Evolutionary conservation across 1,140 invertebrate species (phyloP).

Genomic region (Papilio polytes): DNA sequence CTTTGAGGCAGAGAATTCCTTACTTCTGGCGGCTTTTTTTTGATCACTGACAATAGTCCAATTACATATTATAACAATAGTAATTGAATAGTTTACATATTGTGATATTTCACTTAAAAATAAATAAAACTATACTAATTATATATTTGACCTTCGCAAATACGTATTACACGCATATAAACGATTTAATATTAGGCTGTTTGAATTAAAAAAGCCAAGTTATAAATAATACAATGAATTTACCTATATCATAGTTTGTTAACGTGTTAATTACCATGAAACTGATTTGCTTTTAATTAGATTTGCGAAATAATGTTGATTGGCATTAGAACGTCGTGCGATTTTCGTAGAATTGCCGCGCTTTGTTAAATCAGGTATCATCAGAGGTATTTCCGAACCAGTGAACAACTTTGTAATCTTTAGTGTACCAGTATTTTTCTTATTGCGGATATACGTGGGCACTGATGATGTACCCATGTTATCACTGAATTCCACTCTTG

Average conservation of each 20-base stretch:
- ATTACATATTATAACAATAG: too few species aligned
- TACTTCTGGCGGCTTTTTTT: neutral
- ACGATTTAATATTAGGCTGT: neutral
- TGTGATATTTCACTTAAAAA: too few species aligned
- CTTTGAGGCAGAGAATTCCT: too few species aligned
- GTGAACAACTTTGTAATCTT: neutral
- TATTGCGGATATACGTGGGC: neutral
- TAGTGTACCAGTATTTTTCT: neutral
- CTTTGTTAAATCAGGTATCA: neutral
- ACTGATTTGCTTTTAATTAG: constrained; percentile 10
- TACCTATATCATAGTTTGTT: neutral
- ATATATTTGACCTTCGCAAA: neutral
- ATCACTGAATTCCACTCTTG: neutral
- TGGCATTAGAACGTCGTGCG: neutral
- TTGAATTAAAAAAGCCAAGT: neutral
- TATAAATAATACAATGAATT: constrained; percentile 16
- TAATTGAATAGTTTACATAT: too few species aligned
- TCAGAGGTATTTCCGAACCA: constrained; percentile 3
- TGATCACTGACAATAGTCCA: neutral
- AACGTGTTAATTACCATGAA: neutral
- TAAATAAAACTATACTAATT: neutral
- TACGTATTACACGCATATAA: neutral
- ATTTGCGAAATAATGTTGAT: neutral
- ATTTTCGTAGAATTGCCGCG: neutral
- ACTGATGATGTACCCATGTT: constrained; percentile 2